Percentiles rank a stretch among this genome's conserved stretches.
These are phyloP conservation scores for Chitala chitala DNA, from an alignment of 2,113 vertebrate species.

Conservation along the genomic window DNA sequence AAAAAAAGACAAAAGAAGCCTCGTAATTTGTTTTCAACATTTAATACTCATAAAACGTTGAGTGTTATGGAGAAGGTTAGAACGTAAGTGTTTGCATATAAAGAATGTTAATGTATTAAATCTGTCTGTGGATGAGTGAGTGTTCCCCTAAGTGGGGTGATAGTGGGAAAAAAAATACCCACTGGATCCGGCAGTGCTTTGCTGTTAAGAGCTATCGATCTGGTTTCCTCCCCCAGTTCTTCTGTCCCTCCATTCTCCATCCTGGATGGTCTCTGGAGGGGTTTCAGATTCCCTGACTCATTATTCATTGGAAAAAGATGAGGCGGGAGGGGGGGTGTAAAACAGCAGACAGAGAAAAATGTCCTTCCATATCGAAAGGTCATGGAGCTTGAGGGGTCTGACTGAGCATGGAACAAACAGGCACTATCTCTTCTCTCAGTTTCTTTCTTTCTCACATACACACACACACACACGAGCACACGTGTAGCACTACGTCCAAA, in stretches of 20 bases:
- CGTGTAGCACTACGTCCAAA: conserved; percentile 4
- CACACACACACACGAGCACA: neutral
- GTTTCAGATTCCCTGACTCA: conserved; percentile 51
- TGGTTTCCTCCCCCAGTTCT: neutral
- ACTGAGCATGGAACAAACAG: too few species aligned
- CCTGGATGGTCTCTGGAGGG: conserved; percentile 38
- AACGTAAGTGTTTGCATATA: neutral
- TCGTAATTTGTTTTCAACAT: too few species aligned
- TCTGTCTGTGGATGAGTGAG: conserved; percentile 19
- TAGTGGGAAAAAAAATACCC: too few species aligned
- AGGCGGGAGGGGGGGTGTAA: conserved; percentile 11
- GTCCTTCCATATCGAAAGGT: conserved; percentile 33
- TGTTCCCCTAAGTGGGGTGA: conserved; percentile 35
- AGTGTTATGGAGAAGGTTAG: neutral
- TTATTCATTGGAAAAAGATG: conserved; percentile 42
- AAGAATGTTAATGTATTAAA: conserved; percentile 6
- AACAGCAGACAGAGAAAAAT: conserved; percentile 4
- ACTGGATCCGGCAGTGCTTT: conserved; percentile 25
- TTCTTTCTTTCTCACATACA: too few species aligned
- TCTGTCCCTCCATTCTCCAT: conserved; percentile 4
- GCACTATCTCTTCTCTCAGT: too few species aligned
- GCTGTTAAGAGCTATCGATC: conserved; percentile 41
- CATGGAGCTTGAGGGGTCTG: conserved; percentile 20
- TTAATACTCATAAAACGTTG: too few species aligned
- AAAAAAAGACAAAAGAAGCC: too few species aligned